Evolutionary conservation across 2,113 vertebrate species (phyloP).

Genomic region (Dinomys branickii): DNA sequence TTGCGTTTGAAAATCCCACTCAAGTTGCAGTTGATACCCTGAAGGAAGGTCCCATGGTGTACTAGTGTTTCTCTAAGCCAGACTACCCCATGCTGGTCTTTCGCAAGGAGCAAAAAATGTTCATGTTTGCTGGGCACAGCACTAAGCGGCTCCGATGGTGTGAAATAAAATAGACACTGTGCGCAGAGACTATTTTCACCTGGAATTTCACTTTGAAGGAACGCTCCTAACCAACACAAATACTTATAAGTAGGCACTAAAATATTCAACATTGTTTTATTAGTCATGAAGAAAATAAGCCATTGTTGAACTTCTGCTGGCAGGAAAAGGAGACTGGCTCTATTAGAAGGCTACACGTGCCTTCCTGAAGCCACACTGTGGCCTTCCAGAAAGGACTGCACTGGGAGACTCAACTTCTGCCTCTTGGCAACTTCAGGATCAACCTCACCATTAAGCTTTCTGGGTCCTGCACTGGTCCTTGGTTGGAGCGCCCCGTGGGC

Average conservation of each 20-base stretch:
- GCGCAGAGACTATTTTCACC: background rate
- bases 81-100: background rate
- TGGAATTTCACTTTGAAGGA: background rate
- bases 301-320: background rate
- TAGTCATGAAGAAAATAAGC: background rate
- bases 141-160: background rate
- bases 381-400: background rate
- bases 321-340: too few species aligned
- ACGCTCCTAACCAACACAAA: background rate
- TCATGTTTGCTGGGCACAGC: too few species aligned
- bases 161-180: background rate
- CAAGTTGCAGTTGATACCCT: background rate
- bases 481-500: accelerated
- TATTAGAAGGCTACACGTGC: accelerated
- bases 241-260: background rate
- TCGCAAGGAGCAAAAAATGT: too few species aligned
- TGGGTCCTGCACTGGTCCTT: accelerated
- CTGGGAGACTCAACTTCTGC: accelerated
- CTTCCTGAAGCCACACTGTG: background rate
- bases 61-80: accelerated
- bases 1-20: background rate
- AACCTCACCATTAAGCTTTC: background rate
- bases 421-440: background rate
- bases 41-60: background rate
- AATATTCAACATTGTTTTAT: background rate